phyloP scores from a whole-genome alignment of 2,113 vertebrate genomes.

The Uria lomvia region DNA sequence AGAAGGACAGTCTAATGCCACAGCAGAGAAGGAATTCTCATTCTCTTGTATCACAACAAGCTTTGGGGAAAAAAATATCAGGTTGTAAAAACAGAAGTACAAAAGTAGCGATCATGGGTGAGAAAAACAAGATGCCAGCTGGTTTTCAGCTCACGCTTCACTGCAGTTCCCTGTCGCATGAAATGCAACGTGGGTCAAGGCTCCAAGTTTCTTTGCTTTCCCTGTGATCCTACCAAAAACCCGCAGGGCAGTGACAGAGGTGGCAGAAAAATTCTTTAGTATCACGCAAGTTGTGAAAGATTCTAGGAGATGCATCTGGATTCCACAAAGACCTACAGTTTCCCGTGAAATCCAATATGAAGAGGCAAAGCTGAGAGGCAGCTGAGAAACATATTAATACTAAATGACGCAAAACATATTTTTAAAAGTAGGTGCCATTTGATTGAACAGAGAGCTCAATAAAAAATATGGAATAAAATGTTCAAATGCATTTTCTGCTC shows the following conservation, averaged over 20 bases:
- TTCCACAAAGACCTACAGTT: background rate
- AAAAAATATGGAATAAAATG: background rate
- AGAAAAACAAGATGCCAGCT: background rate
- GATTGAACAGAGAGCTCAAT: background rate
- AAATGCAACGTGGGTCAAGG: background rate
- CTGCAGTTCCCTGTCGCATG: background rate
- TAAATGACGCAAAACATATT: background rate
- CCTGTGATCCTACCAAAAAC: background rate
- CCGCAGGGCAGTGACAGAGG: background rate
- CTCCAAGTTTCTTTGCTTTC: background rate
- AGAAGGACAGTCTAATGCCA: background rate
- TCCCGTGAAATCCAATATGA: background rate
- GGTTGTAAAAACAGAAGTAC: background rate
- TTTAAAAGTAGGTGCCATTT: background rate
- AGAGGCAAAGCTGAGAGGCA: background rate
- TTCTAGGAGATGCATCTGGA: background rate
- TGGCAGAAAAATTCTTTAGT: background rate
- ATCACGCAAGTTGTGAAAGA: background rate
- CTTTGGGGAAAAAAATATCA: background rate
- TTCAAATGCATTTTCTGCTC: background rate
- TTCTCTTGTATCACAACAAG: background rate
- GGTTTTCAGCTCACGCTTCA: background rate
- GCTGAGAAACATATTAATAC: background rate
- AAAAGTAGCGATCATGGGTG: background rate
- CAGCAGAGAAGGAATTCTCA: background rate